phyloP scores from a whole-genome alignment of 2,797 vertebrate genomes.

The Kryptopterus vitreolus region DNA sequence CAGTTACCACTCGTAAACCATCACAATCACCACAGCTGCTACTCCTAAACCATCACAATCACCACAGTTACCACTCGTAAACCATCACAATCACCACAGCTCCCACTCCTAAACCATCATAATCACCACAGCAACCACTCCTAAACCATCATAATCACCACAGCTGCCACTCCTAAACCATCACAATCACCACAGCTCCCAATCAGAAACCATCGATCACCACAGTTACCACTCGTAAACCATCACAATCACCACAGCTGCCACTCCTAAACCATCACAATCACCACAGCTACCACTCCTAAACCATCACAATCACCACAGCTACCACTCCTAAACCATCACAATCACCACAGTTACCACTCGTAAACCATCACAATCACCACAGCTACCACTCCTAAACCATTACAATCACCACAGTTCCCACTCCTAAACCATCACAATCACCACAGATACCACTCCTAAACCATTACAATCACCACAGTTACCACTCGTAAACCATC shows the following conservation, averaged over 20 bases:
- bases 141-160: too few relatives aligned
- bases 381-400: background rate
- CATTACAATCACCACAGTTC: background rate
- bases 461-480: background rate
- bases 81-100: background rate
- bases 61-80: background rate
- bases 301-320: background rate
- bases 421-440: conserved; percentile 1
- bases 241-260: too few relatives aligned
- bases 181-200: too few relatives aligned
- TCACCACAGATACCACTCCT: conserved; percentile 17
- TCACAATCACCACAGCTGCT: background rate
- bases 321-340: background rate
- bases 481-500: background rate
- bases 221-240: too few relatives aligned
- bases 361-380: background rate
- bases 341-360: background rate
- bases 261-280: too few relatives aligned
- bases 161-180: too few relatives aligned
- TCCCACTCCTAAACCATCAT: too few relatives aligned
- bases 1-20: background rate
- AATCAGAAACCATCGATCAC: too few relatives aligned
- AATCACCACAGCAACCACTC: too few relatives aligned
- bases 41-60: background rate
- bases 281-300: background rate